These are phyloP conservation scores for Microchrysa polita DNA, from an alignment of 2,888 invertebrate genomes.

Conservation along the genomic window DNA sequence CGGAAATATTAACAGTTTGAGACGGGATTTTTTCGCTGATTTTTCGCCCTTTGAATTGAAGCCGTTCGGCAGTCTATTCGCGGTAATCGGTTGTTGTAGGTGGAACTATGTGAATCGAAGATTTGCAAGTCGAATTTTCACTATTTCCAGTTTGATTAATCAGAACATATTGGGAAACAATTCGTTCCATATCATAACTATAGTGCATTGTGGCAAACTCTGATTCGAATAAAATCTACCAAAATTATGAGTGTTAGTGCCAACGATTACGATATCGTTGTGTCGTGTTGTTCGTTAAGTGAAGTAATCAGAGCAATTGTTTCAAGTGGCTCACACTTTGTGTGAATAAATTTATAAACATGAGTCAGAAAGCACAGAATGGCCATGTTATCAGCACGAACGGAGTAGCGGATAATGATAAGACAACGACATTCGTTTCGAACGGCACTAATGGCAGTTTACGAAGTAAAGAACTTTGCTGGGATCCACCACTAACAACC, in stretches of 20 bases:
- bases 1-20: slow-evolving; percentile 7
- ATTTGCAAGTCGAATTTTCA: no score
- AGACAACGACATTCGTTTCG: neutral
- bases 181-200: no score
- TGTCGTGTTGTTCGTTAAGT: neutral
- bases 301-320: slow-evolving; percentile 5
- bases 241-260: no score
- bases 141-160: no score
- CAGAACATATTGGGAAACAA: no score
- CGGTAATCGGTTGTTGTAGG: no score
- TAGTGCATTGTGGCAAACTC: no score
- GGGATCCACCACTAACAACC: slow-evolving; percentile 17
- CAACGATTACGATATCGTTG: no score
- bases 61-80: no score
- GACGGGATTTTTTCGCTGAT: slow-evolving; percentile 23
- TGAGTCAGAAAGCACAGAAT: slow-evolving; percentile 41
- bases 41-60: neutral
- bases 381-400: slow-evolving; percentile 39
- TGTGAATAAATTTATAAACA: slow-evolving; percentile 7
- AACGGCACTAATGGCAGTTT: neutral
- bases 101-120: no score
- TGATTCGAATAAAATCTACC: no score
- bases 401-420: slow-evolving; percentile 32
- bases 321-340: neutral
- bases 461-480: slow-evolving; percentile 30